phyloP scores from a whole-genome alignment of 1,140 invertebrate genomes.

The Brachystomella parvula region DNA sequence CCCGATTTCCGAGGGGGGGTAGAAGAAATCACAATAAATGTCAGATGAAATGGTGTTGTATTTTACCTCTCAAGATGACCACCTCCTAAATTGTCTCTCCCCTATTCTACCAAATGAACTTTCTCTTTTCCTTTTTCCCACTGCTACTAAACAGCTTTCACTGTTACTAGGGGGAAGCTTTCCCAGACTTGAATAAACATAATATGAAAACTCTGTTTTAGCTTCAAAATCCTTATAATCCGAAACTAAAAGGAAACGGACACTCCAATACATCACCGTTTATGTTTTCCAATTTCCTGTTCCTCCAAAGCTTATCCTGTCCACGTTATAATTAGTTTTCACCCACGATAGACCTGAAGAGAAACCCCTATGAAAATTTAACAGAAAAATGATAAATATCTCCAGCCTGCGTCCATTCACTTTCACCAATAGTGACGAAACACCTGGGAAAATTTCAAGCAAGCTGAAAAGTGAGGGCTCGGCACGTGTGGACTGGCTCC shows the following conservation, averaged over 20 bases:
- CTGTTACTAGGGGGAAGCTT: background rate
- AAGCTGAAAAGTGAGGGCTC: background rate
- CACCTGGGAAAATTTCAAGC: background rate
- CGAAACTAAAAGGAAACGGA: background rate
- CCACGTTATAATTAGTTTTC: background rate
- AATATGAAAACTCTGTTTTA: background rate
- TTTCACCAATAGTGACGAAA: background rate
- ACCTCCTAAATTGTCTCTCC: slow-evolving; percentile 25
- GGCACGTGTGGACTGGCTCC: background rate
- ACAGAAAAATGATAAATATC: too few relatives aligned
- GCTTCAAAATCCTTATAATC: background rate
- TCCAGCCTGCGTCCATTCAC: background rate
- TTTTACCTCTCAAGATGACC: slow-evolving; percentile 32
- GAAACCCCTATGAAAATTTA: too few relatives aligned
- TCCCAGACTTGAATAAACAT: background rate
- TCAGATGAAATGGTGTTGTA: slow-evolving; percentile 35
- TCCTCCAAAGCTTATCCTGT: slow-evolving; percentile 1
- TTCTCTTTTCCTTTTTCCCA: slow-evolving; percentile 17
- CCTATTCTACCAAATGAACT: background rate
- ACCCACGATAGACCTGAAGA: too few relatives aligned
- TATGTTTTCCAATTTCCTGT: slow-evolving; percentile 27
- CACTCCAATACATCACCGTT: background rate
- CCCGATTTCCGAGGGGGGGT: slow-evolving; percentile 37
- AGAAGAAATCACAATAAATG: slow-evolving; percentile 39
- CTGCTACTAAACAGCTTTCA: background rate